A percentile compares a stretch with the other conserved stretches of the same genome.
Evolutionary conservation across 1,140 invertebrate species (phyloP).

Genomic region (Orchestia grillus): DNA sequence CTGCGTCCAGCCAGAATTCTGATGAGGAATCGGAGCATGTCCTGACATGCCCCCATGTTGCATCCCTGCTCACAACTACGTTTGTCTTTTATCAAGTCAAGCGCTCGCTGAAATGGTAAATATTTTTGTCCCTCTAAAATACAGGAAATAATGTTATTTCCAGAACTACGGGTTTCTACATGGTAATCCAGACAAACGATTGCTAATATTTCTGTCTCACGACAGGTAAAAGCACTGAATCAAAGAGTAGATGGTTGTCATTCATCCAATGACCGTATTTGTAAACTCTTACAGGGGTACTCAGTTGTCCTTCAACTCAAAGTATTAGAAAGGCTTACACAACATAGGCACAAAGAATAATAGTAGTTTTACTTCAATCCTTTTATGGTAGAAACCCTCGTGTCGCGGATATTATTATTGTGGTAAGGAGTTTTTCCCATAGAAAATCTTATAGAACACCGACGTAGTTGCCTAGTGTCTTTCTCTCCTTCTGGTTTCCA

Average conservation of each 20-base stretch:
- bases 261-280: background rate
- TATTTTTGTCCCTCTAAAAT: too few relatives aligned
- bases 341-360: background rate
- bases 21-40: slow-evolving; percentile 2
- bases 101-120: background rate
- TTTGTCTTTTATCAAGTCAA: background rate
- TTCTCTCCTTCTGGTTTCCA: too few relatives aligned
- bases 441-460: background rate
- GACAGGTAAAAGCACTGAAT: background rate
- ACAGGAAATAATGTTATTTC: too few relatives aligned
- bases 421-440: background rate
- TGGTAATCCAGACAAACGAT: background rate
- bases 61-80: background rate
- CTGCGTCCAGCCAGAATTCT: background rate
- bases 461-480: background rate
- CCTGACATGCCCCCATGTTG: background rate
- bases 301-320: background rate
- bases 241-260: background rate
- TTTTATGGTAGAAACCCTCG: background rate
- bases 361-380: background rate
- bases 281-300: background rate
- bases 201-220: background rate
- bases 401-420: background rate
- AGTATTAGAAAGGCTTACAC: background rate
- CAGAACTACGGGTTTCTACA: background rate